phyloP scores from a whole-genome alignment of 2,113 vertebrate genomes.

The Neopipo cinnamomea region DNA sequence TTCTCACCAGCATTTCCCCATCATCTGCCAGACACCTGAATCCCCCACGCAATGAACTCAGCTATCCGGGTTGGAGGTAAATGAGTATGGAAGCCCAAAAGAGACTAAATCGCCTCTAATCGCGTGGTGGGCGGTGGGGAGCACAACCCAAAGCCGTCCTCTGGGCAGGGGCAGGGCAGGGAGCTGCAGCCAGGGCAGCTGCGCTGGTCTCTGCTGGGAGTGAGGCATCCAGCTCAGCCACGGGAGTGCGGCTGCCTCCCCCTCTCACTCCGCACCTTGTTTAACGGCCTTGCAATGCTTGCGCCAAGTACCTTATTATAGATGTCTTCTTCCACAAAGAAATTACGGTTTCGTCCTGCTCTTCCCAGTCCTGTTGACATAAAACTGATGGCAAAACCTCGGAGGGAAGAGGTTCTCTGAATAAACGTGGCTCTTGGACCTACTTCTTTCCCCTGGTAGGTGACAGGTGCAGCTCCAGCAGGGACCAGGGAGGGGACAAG shows the following conservation, averaged over 20 bases:
- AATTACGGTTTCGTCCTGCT: neutral
- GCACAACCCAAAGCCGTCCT: neutral
- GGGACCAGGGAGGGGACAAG: accelerated
- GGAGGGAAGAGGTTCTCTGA: neutral
- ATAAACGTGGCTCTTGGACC: neutral
- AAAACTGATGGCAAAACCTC: neutral
- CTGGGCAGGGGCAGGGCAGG: accelerated
- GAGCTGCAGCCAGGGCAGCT: neutral
- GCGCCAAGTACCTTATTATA: neutral
- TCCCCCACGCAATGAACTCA: neutral
- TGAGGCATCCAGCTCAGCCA: neutral
- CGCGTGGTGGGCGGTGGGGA: neutral
- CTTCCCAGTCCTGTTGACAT: neutral
- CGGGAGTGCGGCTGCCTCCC: neutral
- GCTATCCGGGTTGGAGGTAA: neutral
- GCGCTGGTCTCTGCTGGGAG: neutral
- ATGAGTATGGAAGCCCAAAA: neutral
- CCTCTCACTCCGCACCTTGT: neutral
- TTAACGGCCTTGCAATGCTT: neutral
- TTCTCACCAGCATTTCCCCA: neutral
- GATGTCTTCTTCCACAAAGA: neutral
- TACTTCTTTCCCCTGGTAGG: neutral
- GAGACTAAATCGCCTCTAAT: neutral
- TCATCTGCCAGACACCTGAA: neutral
- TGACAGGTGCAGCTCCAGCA: neutral